Evolutionary conservation across 2,113 vertebrate species (phyloP), one percentile per base, ranked within the genome.

Genomic region (Dermatemys mawii): DNA sequence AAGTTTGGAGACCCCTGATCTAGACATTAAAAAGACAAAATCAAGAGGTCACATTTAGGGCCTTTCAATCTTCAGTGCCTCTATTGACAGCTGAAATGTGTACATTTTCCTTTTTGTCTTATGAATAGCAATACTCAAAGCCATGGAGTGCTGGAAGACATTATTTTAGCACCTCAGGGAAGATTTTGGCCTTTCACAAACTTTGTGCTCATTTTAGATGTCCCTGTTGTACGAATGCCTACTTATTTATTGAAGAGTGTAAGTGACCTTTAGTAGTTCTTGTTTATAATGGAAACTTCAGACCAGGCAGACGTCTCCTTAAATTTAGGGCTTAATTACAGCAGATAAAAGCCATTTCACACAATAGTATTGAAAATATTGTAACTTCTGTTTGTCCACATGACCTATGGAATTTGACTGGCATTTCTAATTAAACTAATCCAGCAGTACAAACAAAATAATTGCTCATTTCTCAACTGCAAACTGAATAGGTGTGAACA

Each of bases 391-490:
- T 17, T 83, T 91, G 3, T 27, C 1, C 0, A 51, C 29, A 4
- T 5, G 21, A 29, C 38, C 41, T 48, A 24, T 44, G 60, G 89
- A 87, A 51, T 19, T 24, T 55, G 79, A 60, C 79, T 21, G 76
- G 86, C 85, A 50, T 79, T 91, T 82, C 76, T 87, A n/a, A 83
- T 96, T 60, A 78, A 70, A 55, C 24, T 80, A 78, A 41, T 48
- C 22, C 86, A 50, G 38, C 21, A 55, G 44, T 73, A 48, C 73
- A 46, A 73, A 81, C 49, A 81, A 76, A 29, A 63, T 88, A 50
- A 86, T 78, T 81, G 86, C 73, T 90, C 50, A 79, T 85, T 0
- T 0, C 26, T 80, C 8, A 24, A 16, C 38, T 63, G 81, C 54
- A 81, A 92, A 73, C 29, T 50, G 49, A 49, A 12, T 75, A 63